Evolutionary conservation across 2,797 vertebrate genomes (phyloP).

Genomic region (Tiaroga cobitis): DNA sequence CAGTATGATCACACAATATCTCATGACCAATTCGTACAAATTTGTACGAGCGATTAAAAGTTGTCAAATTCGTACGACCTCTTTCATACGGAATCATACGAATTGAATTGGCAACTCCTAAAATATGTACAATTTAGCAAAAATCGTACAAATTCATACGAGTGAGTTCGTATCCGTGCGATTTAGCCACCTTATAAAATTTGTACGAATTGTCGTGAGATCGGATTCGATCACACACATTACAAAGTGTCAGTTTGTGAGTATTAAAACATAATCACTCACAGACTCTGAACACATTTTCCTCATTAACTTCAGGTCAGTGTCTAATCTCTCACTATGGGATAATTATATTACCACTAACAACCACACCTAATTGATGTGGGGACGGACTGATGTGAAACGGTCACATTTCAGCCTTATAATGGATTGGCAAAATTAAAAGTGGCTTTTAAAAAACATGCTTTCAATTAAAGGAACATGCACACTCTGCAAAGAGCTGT

Average conservation of each 20-base stretch:
- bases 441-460: background rate
- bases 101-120: no score
- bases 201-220: no score
- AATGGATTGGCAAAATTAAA: conserved; percentile 7
- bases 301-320: conserved; percentile 29
- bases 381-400: conserved; percentile 16
- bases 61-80: no score
- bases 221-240: background rate
- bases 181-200: no score
- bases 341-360: conserved; percentile 30
- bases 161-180: no score
- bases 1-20: no score
- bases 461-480: background rate
- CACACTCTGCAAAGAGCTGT: background rate
- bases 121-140: no score
- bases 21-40: no score
- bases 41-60: no score
- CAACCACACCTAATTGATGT: conserved; percentile 30
- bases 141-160: no score
- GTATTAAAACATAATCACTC: conserved; percentile 4
- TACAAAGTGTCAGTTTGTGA: background rate
- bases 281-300: conserved; percentile 7
- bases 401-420: conserved; percentile 31
- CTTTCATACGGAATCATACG: no score
- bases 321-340: conserved; percentile 9